Evolutionary conservation across 1,140 invertebrate species (phyloP), one percentile per base, ranked within the genome.

Genomic region (Oedothorax gibbosus): DNA sequence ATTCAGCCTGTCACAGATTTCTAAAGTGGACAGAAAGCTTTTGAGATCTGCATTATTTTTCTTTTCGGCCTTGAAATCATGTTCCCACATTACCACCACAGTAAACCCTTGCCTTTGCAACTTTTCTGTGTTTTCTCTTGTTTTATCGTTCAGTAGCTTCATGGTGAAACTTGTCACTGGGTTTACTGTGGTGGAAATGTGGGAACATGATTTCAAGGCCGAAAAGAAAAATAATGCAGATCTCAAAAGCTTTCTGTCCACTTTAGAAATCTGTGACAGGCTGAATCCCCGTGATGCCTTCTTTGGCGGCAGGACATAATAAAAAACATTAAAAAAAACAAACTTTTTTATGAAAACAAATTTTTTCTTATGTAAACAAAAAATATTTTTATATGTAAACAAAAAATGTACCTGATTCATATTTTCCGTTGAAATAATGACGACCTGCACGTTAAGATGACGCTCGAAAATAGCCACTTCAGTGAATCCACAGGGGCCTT

Each of bases 351-450:
- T n/a, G n/a, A n/a, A n/a, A n/a, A n/a, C n/a, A n/a, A n/a, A n/a
- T n/a, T 35, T 35, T 35, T 35, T 35, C 35, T 35, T 35, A 35
- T 35, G 35, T 35, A 35, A 35, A 35, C 35, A 35, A 35, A 35
- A 35, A 35, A 35, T n/a, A n/a, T n/a, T 35, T 35, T 35, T 35
- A 35, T 35, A 35, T 35, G 35, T 35, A 35, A 35, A 35, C 35
- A 35, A 35, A 35, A 35, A 35, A 35, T 35, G 35, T 78, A 65
- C 57, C 60, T 78, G 62, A 65, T 78, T 78, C 9, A 62, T n/a
- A 20, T 78, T 78, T n/a, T 65, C 62, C n/a, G 75, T 18, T 49
- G 75, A 78, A 64, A 78, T n/a, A 9, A 78, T 60, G 50, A 64
- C 57, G 50, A 78, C 53, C 50, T 78, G 75, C 14, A 64, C 35